Conservation (phyloP, 2,888 invertebrate species). For the Cartodere bifasciata region DNA sequence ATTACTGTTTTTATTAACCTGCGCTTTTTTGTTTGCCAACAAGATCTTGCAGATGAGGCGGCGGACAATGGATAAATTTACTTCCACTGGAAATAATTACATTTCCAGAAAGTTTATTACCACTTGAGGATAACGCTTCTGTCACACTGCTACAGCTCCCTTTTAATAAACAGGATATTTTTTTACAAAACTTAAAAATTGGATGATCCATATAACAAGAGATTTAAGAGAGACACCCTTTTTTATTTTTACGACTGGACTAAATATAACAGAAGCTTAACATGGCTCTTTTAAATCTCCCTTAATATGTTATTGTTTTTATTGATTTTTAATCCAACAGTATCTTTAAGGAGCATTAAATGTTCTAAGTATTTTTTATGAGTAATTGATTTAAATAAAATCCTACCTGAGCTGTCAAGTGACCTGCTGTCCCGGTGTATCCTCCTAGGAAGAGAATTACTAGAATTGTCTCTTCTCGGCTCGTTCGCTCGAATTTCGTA, state of each 20-base stretch:
- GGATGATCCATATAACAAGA: too few species aligned
- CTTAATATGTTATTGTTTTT: too few species aligned
- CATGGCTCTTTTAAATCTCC: too few species aligned
- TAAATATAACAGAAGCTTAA: too few species aligned
- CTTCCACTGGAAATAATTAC: conserved; percentile 65
- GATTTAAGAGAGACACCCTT: too few species aligned
- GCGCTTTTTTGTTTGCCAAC: conserved; percentile 31
- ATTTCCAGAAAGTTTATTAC: conserved; percentile 51
- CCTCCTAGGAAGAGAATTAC: conserved; percentile 22
- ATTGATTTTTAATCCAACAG: too few species aligned
- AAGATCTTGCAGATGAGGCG: conserved; percentile 54
- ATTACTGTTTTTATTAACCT: too few species aligned
- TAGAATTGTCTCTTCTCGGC: conserved; percentile 23
- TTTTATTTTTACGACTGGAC: too few species aligned
- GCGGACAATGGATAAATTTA: conserved; percentile 66
- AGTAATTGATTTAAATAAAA: conserved; percentile 3
- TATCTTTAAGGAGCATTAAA: too few species aligned
- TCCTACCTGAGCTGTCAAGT: conserved; percentile 40
- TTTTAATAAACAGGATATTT: conserved; percentile 24
- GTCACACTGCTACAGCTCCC: conserved; percentile 38
- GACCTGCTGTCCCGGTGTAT: conserved; percentile 41
- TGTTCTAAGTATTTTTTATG: too few species aligned
- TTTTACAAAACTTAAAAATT: conserved; percentile 1
- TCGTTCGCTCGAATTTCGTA: conserved; percentile 48
- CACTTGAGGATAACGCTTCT: conserved; percentile 15